Conservation (phyloP, 2,888 invertebrate genomes). For the Ochropacha duplaris region DNA sequence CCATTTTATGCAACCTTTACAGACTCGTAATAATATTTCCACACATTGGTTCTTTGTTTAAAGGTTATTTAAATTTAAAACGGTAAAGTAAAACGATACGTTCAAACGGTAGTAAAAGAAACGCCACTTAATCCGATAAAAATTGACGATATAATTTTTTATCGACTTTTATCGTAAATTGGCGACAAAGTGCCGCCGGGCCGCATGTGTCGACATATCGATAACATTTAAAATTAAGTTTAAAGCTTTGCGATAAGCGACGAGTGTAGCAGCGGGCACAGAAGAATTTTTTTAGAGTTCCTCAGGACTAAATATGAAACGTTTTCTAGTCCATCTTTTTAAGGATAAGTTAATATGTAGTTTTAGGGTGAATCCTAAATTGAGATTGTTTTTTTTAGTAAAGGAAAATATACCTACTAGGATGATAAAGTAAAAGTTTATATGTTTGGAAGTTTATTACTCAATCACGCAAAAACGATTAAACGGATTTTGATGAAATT, state of each 20-base stretch:
- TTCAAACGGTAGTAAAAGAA: conserved; percentile 18
- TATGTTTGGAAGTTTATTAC: too few relatives aligned
- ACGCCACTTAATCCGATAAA: conserved; percentile 22
- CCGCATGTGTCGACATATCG: conserved; percentile 56
- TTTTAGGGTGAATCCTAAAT: too few relatives aligned
- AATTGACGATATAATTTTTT: conserved; percentile 27
- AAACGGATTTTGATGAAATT: too few relatives aligned
- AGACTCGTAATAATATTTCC: neutral
- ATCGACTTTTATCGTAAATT: conserved; percentile 36
- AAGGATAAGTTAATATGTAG: too few relatives aligned
- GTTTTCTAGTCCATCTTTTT: too few relatives aligned
- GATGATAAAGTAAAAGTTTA: too few relatives aligned
- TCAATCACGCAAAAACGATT: too few relatives aligned
- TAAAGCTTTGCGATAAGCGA: conserved; percentile 18
- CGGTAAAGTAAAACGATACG: conserved; percentile 16
- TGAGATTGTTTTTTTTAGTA: too few relatives aligned
- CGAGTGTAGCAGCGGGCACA: conserved; percentile 16
- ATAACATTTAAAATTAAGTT: conserved; percentile 56
- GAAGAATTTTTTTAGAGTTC: conserved; percentile 13
- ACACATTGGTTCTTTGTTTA: neutral
- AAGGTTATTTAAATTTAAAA: neutral
- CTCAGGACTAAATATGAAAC: neutral
- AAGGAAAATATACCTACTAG: too few relatives aligned
- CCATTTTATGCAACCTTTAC: neutral
- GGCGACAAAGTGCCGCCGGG: conserved; percentile 54